phyloP scores from a whole-genome alignment of 1,140 invertebrate genomes.

The Listronotus bonariensis region DNA sequence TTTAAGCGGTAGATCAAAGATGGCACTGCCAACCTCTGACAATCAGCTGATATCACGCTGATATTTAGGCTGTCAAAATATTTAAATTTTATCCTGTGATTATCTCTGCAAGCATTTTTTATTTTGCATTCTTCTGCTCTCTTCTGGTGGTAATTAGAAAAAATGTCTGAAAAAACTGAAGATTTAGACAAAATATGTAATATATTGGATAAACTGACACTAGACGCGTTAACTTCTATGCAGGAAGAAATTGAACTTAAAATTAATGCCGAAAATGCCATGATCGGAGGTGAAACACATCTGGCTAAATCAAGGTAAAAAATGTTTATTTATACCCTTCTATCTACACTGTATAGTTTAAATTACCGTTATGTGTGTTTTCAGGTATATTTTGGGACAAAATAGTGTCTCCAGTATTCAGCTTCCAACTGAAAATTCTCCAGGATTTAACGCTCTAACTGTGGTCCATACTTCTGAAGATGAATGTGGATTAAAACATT shows the following conservation, averaged over 20 bases:
- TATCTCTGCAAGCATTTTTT: no score
- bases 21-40: no score
- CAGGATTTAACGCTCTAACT: constrained; percentile 62
- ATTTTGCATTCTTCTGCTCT: no score
- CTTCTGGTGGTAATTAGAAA: neutral
- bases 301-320: constrained; percentile 65
- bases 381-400: constrained; percentile 71
- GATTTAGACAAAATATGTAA: constrained; percentile 56
- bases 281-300: constrained; percentile 67
- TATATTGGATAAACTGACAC: constrained; percentile 64
- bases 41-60: no score
- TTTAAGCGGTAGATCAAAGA: no score
- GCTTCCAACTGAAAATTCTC: constrained; percentile 66
- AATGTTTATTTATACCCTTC: no score
- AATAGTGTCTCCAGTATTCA: constrained; percentile 67
- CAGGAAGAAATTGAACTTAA: constrained; percentile 69
- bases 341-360: no score
- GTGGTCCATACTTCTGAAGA: constrained; percentile 54
- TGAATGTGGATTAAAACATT: constrained; percentile 54
- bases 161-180: constrained; percentile 18
- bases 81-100: no score
- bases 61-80: no score
- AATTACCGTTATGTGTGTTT: no score
- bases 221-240: constrained; percentile 68
- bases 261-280: constrained; percentile 66